These are phyloP conservation scores for Meriones unguiculatus DNA, from an alignment of 2,113 vertebrate species.

Conservation along the genomic window DNA sequence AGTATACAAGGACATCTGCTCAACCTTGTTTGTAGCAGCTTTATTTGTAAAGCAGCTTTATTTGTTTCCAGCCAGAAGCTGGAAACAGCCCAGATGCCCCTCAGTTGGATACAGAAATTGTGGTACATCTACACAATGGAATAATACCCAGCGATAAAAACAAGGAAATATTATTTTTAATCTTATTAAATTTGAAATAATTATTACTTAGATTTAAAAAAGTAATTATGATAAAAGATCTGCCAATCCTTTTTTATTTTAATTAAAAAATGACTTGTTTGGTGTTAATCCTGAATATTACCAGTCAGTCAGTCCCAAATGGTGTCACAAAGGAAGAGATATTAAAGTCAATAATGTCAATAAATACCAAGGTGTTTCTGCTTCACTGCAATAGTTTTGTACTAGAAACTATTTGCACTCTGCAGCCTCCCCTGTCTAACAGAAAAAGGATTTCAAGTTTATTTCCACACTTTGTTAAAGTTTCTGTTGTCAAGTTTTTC, in stretches of 20 bases:
- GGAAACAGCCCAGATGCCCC: too few relatives aligned
- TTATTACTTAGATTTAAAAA: not conserved
- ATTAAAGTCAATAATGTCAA: not conserved
- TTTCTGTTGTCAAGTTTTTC: not conserved
- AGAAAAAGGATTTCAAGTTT: not conserved
- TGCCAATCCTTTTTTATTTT: not conserved
- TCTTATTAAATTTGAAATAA: not conserved
- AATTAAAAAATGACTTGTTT: not conserved
- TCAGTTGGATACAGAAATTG: too few relatives aligned
- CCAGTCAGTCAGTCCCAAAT: not conserved
- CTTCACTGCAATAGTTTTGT: not conserved
- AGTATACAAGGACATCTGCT: too few relatives aligned
- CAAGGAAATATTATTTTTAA: not conserved
- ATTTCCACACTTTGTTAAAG: not conserved
- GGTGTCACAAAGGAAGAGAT: not conserved
- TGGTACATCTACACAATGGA: too few relatives aligned
- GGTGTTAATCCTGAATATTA: not conserved
- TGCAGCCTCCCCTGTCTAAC: not conserved
- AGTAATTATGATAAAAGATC: not conserved
- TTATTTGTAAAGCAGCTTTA: too few relatives aligned
- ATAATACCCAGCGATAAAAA: too few relatives aligned
- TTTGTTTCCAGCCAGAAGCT: too few relatives aligned
- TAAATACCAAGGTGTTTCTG: not conserved
- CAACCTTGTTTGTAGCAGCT: too few relatives aligned
- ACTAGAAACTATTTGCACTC: not conserved